Percentiles rank a stretch among this genome's conserved stretches.
phyloP scores from a whole-genome alignment of 1,140 invertebrate genomes.

The Tribolium castaneum region DNA sequence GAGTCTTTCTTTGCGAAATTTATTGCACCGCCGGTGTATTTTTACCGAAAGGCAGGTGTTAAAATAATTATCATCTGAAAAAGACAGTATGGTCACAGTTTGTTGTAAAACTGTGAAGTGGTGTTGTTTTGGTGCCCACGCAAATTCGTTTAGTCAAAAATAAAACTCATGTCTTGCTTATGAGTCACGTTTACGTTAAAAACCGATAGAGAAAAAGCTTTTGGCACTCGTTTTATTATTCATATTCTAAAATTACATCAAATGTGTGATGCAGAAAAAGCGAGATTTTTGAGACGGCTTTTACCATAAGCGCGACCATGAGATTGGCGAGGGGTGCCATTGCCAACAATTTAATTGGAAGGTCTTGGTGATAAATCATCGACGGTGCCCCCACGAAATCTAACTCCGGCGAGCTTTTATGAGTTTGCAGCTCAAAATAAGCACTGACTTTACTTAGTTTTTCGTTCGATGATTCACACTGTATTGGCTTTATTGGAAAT shows the following conservation, averaged over 20 bases:
- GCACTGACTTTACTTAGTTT: conserved; percentile 1
- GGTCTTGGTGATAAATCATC: conserved; percentile 19
- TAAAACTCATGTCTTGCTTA: conserved; percentile 33
- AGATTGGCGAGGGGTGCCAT: not conserved
- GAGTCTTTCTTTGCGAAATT: not conserved
- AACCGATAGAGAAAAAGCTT: conserved; percentile 38
- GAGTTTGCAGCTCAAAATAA: conserved; percentile 15
- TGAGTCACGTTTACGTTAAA: conserved; percentile 45
- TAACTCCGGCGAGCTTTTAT: conserved; percentile 8
- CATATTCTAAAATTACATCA: conserved; percentile 41
- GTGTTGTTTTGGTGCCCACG: conserved; percentile 42
- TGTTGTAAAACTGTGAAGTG: not conserved
- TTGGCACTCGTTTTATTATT: conserved; percentile 46
- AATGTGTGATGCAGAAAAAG: not conserved
- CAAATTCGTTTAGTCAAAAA: conserved; percentile 30
- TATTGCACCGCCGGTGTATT: not conserved
- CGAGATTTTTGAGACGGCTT: not conserved
- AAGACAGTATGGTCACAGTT: conserved; percentile 3
- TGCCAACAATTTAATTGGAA: conserved; percentile 23
- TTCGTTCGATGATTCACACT: not conserved
- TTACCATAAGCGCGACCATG: not conserved
- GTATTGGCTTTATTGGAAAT: not conserved
- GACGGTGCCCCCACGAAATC: not conserved
- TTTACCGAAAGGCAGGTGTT: not conserved
- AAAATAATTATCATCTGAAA: conserved; percentile 10